These are phyloP conservation scores for Lamellibrachia luymesi DNA, from an alignment of 1,140 invertebrate species.

Conservation along the genomic window DNA sequence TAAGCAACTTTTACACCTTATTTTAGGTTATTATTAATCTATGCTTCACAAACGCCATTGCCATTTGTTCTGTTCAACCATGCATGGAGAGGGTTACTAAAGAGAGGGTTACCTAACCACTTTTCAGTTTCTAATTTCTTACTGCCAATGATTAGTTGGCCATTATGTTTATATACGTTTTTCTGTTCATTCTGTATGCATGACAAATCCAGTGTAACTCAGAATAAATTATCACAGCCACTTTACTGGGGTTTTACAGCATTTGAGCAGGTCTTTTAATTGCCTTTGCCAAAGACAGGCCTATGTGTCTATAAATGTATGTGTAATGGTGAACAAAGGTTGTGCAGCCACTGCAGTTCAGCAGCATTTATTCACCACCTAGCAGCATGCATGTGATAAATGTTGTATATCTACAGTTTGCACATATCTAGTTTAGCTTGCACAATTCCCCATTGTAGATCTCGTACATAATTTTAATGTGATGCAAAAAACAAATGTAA, in stretches of 20 bases:
- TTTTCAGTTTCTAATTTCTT: background rate
- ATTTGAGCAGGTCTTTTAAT: too few species aligned
- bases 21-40: background rate
- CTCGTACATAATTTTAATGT: too few species aligned
- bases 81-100: background rate
- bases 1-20: background rate
- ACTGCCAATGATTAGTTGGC: background rate
- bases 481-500: too few species aligned
- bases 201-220: background rate
- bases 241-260: background rate
- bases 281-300: too few species aligned
- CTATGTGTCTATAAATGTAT: too few species aligned
- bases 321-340: too few species aligned
- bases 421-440: too few species aligned
- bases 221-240: background rate
- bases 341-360: too few species aligned
- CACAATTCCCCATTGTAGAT: too few species aligned
- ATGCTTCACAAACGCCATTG: background rate
- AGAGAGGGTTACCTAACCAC: background rate
- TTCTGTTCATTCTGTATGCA: background rate
- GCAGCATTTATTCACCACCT: too few species aligned
- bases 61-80: background rate
- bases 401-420: too few species aligned
- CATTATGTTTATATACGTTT: background rate
- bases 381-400: too few species aligned